Evolutionary conservation across 2,113 vertebrate species (phyloP), one percentile per base, ranked within the genome.

Genomic region (Cyanoramphus novaezelandiae): DNA sequence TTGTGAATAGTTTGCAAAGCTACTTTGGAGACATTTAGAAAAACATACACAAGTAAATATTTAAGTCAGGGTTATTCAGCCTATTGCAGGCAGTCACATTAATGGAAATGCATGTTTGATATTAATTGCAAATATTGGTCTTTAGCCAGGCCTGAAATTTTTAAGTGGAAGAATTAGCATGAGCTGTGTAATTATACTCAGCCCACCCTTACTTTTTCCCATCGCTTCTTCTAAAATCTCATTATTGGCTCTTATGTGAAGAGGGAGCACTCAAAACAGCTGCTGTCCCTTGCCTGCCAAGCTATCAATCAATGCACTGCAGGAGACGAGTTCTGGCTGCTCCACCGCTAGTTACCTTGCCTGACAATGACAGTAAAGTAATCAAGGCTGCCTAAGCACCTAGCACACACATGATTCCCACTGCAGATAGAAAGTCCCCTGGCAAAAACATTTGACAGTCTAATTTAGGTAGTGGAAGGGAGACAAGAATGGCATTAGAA

Each of bases 131-230:
- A 92, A 94, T 39, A 52, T 5, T 77, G 86, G 72, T 78, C 78
- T 89, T 69, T 18, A 55, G 90, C 88, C 71, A 90, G 85, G 60
- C 59, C 31, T 75, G 68, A 70, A 74, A 44, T 74, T 79, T 69
- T 78, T 35, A 53, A 93, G 68, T 59, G 50, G 68, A 93, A 90
- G 82, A 88, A 90, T 23, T 21, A 50, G 64, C 65, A 70, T 2
- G 59, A 95, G 72, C 76, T 83, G 50, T 37, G 62, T 29, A 41
- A 77, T 33, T 86, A 63, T 35, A 27, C 10, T 83, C 79, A 94
- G 90, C 88, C 92, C 92, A 95, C 79, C 90, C 82, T 44, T 70
- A 65, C 86, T 75, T 88, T 91, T 94, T 80, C 91, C 89, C 84
- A 75, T 62, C 1, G 1, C 23, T 72, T 89, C 84, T 63, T 90